Evolutionary conservation across 2,888 invertebrate genomes (phyloP), one percentile per base, ranked within the genome.

Genomic region (Dexiosoma caninum): DNA sequence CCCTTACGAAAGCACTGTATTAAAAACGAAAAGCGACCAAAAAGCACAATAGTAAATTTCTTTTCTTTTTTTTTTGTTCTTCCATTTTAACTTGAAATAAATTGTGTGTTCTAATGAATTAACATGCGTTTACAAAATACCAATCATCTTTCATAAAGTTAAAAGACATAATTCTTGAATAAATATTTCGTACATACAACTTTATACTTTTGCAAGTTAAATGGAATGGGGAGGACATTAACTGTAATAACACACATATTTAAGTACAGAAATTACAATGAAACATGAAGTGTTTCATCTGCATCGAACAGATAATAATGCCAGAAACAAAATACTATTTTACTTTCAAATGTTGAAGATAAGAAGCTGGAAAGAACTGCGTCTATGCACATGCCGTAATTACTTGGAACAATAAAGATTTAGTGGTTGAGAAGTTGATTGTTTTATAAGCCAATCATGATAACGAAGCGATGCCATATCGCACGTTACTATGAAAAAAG

Each of bases 51-150:
- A 78, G 55, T 69, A 70, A 80, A 76, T 66, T 76, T 66, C 71
- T 70, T 79, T 51, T 70, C n/a, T n/a, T n/a, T n/a, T n/a, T n/a
- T 80, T 71, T 37, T 49, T 51, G 23, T 27, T 21, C 19, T n/a
- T n/a, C n/a, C n/a, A n/a, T n/a, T 53, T 60, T 40, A 53, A 60
- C 37, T 72, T 59, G 44, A 71, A 66, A 75, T 60, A 67, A 32
- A 71, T 67, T 80, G 71, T 35, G 66, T 55, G 46, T 76, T 71
- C 66, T 80, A 76, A 76, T 80, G 76, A 80, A 76, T 71, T 55
- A 67, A 46, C 80, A 80, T 72, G 71, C 71, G 76, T 80, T 72
- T 76, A 57, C 35, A 64, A 79, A 74, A 70, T 67, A 55, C 60
- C 60, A 72, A 53, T 74, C 64, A 64, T 21, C 60, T n/a, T 55